A percentile compares a stretch with the other conserved stretches of the same genome.
These are phyloP conservation scores for Candidula unifasciata DNA, from an alignment of 2,888 invertebrate genomes.

Conservation along the genomic window DNA sequence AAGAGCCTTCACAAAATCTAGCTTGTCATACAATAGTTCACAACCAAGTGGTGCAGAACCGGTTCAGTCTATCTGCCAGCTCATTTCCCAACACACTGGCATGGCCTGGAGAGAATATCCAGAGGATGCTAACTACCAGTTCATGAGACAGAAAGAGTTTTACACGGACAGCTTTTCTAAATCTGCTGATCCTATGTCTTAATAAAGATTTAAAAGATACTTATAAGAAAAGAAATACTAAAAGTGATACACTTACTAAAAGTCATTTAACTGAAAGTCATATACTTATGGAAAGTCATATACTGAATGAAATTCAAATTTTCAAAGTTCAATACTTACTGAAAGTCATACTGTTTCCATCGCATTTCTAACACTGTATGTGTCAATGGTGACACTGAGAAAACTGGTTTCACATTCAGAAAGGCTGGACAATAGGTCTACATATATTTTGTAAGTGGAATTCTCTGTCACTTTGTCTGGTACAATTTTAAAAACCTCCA, in stretches of 20 bases:
- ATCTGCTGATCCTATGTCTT: too few relatives aligned
- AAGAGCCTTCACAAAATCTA: too few relatives aligned
- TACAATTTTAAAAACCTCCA: constrained; percentile 6
- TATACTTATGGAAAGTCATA: constrained; percentile 53
- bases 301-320: background rate
- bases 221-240: constrained; percentile 33
- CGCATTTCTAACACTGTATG: constrained; percentile 44
- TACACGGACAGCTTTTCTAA: too few relatives aligned
- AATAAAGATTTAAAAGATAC: too few relatives aligned
- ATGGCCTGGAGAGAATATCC: too few relatives aligned
- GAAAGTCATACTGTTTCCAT: constrained; percentile 52
- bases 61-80: too few relatives aligned
- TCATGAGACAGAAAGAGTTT: too few relatives aligned
- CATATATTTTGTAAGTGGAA: background rate
- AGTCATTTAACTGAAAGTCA: constrained; percentile 51
- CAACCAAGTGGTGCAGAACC: too few relatives aligned
- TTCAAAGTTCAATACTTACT: constrained; percentile 29
- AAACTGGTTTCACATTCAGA: constrained; percentile 34
- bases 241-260: constrained; percentile 52
- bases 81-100: too few relatives aligned
- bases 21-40: too few relatives aligned
- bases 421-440: constrained; percentile 11
- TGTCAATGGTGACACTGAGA: constrained; percentile 56
- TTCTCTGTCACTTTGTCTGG: background rate
- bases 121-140: too few relatives aligned